Percentiles rank a stretch among this genome's conserved stretches.
Conservation (phyloP, 2,888 invertebrate species). For the Tetramorium bicarinatum region DNA sequence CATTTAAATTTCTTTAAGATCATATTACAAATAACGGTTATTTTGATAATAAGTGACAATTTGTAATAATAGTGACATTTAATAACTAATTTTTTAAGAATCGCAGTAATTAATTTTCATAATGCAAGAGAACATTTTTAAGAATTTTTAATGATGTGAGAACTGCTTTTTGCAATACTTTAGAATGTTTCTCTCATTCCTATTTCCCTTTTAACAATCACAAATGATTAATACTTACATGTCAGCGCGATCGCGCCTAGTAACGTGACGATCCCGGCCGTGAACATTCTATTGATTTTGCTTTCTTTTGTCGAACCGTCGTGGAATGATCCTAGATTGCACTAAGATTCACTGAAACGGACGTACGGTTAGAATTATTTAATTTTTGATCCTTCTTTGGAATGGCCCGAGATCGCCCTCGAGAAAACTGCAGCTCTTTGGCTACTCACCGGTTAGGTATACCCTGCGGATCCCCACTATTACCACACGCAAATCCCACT, state of each 20-base stretch:
- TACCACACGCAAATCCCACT: constrained; percentile 78
- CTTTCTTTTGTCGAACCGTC: neutral
- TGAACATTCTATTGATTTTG: constrained; percentile 72
- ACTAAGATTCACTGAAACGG: constrained; percentile 59
- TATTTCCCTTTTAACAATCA: neutral
- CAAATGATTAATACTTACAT: constrained; percentile 76
- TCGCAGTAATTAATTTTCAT: constrained; percentile 1
- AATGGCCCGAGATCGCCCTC: constrained; percentile 77
- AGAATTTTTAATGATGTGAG: neutral
- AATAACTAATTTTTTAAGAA: neutral
- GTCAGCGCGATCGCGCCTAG: constrained; percentile 75
- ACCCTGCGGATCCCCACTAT: constrained; percentile 83
- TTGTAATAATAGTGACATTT: neutral
- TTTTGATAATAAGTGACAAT: neutral
- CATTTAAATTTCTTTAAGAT: neutral
- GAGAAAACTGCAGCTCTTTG: constrained; percentile 81
- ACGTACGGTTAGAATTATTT: constrained; percentile 45
- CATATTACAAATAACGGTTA: neutral
- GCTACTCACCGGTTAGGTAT: constrained; percentile 80
- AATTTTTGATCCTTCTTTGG: constrained; percentile 79
- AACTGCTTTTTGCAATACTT: neutral
- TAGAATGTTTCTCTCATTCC: neutral
- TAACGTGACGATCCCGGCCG: constrained; percentile 74
- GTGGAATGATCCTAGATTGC: constrained; percentile 31
- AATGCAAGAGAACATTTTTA: neutral